Conservation (phyloP, 2,113 vertebrate species). For the Pseudorasbora parva region DNA sequence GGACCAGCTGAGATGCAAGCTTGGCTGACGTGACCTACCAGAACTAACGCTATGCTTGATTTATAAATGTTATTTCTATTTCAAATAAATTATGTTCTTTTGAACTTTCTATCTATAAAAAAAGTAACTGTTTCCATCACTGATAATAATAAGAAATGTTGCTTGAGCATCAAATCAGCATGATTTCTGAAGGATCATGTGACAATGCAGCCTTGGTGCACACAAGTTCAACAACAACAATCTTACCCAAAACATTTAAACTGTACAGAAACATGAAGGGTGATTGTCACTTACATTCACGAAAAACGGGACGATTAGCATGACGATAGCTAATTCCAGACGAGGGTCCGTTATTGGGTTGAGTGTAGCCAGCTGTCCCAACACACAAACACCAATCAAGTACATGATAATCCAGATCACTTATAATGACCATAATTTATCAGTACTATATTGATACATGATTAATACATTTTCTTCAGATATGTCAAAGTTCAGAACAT, state of each 20-base stretch:
- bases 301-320: constrained; percentile 98
- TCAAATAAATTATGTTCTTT: neutral
- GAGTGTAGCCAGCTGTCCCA: constrained; percentile 85
- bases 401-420: neutral
- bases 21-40: no score
- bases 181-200: neutral
- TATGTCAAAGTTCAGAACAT: neutral
- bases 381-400: constrained; percentile 52
- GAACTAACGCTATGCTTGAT: no score
- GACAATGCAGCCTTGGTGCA: neutral
- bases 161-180: neutral
- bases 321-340: constrained; percentile 94
- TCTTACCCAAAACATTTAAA: neutral
- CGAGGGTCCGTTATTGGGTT: constrained; percentile 91
- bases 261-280: neutral
- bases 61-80: neutral
- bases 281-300: constrained; percentile 86
- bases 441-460: neutral
- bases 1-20: no score
- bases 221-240: no score
- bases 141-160: neutral
- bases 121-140: neutral
- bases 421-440: neutral
- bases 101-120: neutral
- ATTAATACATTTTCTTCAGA: neutral